Evolutionary conservation across 2,113 vertebrate species (phyloP), one percentile per base, ranked within the genome.

Genomic region (Nothobranchius kuhntae): DNA sequence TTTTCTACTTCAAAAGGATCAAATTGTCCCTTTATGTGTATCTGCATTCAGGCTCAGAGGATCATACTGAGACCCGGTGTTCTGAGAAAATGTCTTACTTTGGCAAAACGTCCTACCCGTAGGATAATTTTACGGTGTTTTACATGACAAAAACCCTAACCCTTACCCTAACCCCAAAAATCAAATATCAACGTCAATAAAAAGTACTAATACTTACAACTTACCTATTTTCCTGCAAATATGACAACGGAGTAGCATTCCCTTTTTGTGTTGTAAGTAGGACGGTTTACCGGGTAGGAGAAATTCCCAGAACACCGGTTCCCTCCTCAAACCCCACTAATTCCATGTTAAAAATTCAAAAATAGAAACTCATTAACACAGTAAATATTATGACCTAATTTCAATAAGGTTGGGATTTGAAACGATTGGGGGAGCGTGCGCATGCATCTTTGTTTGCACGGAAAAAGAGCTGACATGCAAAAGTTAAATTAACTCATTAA

Each of bases 361-460:
- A 92, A 92, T 92, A 92, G 90, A 91, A 91, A 90, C 87, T 92
- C 89, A 81, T 92, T 92, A 92, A 87, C 88, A 86, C 61, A 57
- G 85, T 89, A 88, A 89, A 92, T 89, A 91, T 81, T 70, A 76
- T 90, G 91, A 92, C 89, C 90, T 86, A 67, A 81, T 91, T 92
- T 87, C 21, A 46, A 42, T 65, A 74, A 76, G 75, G 87, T 79
- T 84, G 86, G 80, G 85, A 86, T 74, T 85, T 75, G 77, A 67
- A 55, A 68, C 70, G 75, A 81, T 73, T 70, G 58, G 46, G 53
- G 56, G 46, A 17, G 46, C n/a, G 57, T 61, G 42, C 24, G 51
- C 13, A 48, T 42, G 35, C 45, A 36, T 67, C 40, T 40, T 9
- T 21, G 36, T 26, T 48, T 47, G 66, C 62, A 54, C 24, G 61